Base-by-base conservation (phyloP, 2,797 vertebrate species). In the Lepilemur septentrionalis region DNA sequence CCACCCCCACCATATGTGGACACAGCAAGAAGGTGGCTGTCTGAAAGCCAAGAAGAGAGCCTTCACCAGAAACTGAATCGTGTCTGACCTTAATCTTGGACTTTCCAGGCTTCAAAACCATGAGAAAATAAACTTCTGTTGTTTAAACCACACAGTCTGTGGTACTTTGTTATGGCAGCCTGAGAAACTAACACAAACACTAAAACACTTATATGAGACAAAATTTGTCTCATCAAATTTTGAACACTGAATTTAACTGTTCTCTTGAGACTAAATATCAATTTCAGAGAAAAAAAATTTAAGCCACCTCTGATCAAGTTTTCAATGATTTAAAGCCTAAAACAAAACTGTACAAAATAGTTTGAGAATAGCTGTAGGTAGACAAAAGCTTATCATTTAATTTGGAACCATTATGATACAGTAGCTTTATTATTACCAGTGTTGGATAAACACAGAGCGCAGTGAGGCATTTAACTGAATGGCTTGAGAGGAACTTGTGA, bases 301-400 rank as follows among this genome's bases (percentile, higher is more conserved):
- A 94, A 94, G 50, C 30, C 81, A 95, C 84, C 35, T 2, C 59
- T 84, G 75, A 84, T 69, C 50, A 97, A 55, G n/a, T 59, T 94
- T 97, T 86, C 89, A 92, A 73, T 17, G 6, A 94, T 93, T 91
- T 70, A 79, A 96, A 81, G 38, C 35, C 78, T 57, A 59, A 80
- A 80, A 59, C 14, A 92, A 95, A 79, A 82, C 90, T 83, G 0
- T 1, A 94, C 22, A 73, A 67, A 80, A 67, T 41, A 89, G 63
- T 89, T 91, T 28, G 43, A 32, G 76, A 97, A 93, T 38, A 55
- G 73, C 35, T 91, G 35, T 15, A 67, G 75, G 78, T 92, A 97
- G 97, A 97, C 95, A 98, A 98, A 98, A 97, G 92, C 95, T 65
- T 94, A 92, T 92, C 95, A 96, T 94, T 97, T 94, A 94, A 97